Evolutionary conservation across 2,888 invertebrate genomes (phyloP), one percentile per base, ranked within the genome.

Genomic region (Apoda limacodes): DNA sequence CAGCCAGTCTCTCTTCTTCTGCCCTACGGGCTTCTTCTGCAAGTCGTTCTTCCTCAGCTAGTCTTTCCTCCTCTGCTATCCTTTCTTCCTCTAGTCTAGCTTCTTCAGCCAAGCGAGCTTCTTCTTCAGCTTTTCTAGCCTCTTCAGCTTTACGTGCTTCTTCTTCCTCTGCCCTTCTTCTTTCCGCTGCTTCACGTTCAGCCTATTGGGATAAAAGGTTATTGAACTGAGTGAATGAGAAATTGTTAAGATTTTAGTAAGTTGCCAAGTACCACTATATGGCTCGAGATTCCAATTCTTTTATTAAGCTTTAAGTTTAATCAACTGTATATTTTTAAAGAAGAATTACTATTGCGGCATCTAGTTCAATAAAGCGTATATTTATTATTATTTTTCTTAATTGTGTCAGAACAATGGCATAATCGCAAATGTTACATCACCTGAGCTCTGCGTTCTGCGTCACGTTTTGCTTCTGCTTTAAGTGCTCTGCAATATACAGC

Each of bases 141-240:
- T 82, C 59, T 46, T 80, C 80, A 6, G 80, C 82, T 10, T 59
- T 62, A 30, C 46, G 45, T 12, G 59, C 57, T 29, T 55, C 57
- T 38, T 49, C 82, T 50, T 84, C 86, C 52, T 85, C 86, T 39
- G 76, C 84, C 41, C 74, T 60, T 30, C 76, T 85, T 46, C 60
- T 74, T 42, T 75, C 74, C 28, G 68, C 68, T 22, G 68, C 63
- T 51, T 80, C 76, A 33, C 70, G 69, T 42, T 74, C 71, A 32
- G 65, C 71, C 71, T 66, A 24, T 5, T 39, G 22, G 21, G 13
- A 23, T 5, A n/a, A n/a, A n/a, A n/a, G n/a, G n/a, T n/a, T n/a
- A n/a, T n/a, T n/a, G n/a, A n/a, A 35, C 22, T 5, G 9, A 26
- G 12, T 28, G 5, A 9, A 22, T 22, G 10, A 5, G 5, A 19